These are phyloP conservation scores for Diabrotica undecimpunctata DNA, from an alignment of 1,140 invertebrate species.

Conservation along the genomic window DNA sequence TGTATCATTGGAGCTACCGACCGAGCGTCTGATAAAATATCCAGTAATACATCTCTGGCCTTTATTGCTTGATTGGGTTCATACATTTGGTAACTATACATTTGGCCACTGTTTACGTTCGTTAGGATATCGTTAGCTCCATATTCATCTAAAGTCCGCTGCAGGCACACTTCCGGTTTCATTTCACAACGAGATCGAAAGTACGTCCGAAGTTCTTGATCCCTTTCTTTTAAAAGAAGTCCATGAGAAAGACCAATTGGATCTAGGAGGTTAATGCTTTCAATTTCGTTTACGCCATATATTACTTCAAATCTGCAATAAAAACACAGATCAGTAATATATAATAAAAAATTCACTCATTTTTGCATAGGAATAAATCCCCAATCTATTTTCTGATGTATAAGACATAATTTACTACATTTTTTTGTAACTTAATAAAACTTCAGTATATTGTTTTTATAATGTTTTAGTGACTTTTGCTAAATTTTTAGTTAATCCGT, in stretches of 20 bases:
- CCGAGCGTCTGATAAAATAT: conserved; percentile 83
- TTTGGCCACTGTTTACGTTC: conserved; percentile 15
- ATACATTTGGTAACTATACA: conserved; percentile 36
- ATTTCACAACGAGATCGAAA: conserved; percentile 62
- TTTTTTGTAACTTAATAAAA: too few relatives aligned
- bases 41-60: conserved; percentile 73
- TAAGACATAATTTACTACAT: too few relatives aligned
- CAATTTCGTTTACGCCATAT: conserved; percentile 83
- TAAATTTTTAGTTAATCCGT: too few relatives aligned
- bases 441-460: too few relatives aligned
- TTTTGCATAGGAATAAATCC: too few relatives aligned
- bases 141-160: conserved; percentile 66
- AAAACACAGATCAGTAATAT: neutral
- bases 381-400: too few relatives aligned
- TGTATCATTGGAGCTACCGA: conserved; percentile 70
- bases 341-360: too few relatives aligned
- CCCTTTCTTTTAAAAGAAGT: conserved; percentile 71
- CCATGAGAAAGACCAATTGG: conserved; percentile 74
- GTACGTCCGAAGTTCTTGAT: conserved; percentile 74
- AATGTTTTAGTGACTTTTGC: too few relatives aligned
- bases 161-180: conserved; percentile 58
- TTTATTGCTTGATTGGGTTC: conserved; percentile 47
- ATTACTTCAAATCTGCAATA: conserved; percentile 74
- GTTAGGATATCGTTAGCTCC: conserved; percentile 40
- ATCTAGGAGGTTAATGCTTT: conserved; percentile 80